These are phyloP conservation scores for Diarsia dahlii DNA, from an alignment of 2,888 invertebrate species.

Conservation along the genomic window DNA sequence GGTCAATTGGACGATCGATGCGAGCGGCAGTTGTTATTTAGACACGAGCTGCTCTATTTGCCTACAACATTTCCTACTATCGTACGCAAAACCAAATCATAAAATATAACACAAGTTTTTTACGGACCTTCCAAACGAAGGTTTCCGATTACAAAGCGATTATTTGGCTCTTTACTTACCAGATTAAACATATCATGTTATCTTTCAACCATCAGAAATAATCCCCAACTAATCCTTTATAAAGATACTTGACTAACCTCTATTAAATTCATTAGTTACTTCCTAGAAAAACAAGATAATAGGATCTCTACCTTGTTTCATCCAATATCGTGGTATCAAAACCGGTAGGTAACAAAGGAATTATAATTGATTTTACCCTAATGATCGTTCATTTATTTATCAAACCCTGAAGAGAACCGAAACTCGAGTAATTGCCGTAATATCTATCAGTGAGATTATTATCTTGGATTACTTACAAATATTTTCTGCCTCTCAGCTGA, in stretches of 20 bases:
- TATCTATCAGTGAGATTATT: slow-evolving; percentile 33
- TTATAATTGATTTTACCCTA: slow-evolving; percentile 44
- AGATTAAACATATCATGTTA: not conserved
- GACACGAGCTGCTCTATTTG: too few species aligned
- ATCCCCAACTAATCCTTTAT: not conserved
- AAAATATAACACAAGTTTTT: not conserved
- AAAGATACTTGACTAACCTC: not conserved
- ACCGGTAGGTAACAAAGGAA: slow-evolving; percentile 34
- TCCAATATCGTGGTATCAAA: slow-evolving; percentile 23
- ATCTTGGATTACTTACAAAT: slow-evolving; percentile 13
- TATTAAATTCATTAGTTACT: not conserved
- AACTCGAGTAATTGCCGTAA: slow-evolving; percentile 31
- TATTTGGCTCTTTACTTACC: not conserved
- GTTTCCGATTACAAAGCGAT: not conserved
- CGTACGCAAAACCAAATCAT: not conserved
- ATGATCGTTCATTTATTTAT: slow-evolving; percentile 31
- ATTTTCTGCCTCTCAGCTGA: slow-evolving; percentile 19
- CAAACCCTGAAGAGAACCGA: slow-evolving; percentile 24
- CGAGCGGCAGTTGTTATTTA: too few species aligned
- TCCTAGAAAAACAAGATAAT: not conserved
- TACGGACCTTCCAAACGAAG: not conserved
- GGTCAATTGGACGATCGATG: too few species aligned
- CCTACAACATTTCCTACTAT: not conserved
- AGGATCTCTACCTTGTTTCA: slow-evolving; percentile 4
- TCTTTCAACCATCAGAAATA: not conserved